Conservation (phyloP, 35 echinoderm and acorn worm genomes). For the Acanthaster planci region DNA sequence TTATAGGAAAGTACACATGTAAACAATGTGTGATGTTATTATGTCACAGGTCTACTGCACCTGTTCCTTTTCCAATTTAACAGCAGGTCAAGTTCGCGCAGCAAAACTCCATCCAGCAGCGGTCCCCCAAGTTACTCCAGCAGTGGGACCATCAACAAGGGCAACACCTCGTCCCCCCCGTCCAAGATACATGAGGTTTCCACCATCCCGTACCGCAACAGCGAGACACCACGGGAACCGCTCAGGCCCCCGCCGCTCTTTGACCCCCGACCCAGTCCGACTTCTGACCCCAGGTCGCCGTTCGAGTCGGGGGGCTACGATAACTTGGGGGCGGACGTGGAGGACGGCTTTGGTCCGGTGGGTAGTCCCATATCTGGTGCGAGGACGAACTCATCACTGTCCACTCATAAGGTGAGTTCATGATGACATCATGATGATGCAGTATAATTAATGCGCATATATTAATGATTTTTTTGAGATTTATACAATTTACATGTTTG, state of each 20-base stretch:
- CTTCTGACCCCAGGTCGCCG: constrained; percentile 21
- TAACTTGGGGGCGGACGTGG: not conserved
- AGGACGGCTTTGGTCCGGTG: not conserved
- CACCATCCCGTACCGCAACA: constrained; percentile 4
- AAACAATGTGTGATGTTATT: too few species aligned
- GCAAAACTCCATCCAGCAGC: constrained; percentile 18
- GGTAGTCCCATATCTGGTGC: not conserved
- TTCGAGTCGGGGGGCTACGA: constrained; percentile 16
- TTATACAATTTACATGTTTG: too few species aligned
- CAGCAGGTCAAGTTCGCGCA: not conserved
- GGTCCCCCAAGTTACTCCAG: constrained; percentile 34
- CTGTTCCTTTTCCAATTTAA: not conserved
- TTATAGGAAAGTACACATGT: too few species aligned
- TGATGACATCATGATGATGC: not conserved
- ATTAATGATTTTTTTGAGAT: too few species aligned
- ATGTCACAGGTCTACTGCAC: too few species aligned
- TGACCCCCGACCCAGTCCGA: constrained; percentile 9
- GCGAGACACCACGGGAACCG: not conserved
- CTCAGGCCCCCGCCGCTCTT: not conserved
- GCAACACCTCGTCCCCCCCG: not conserved
- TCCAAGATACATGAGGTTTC: constrained; percentile 7
- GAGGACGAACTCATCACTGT: not conserved
- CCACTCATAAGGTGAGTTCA: constrained; percentile 21
- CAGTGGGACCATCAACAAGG: not conserved
- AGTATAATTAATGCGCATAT: too few species aligned